phyloP scores from a whole-genome alignment of 1,140 invertebrate species.

The Steinernema khuongi region DNA sequence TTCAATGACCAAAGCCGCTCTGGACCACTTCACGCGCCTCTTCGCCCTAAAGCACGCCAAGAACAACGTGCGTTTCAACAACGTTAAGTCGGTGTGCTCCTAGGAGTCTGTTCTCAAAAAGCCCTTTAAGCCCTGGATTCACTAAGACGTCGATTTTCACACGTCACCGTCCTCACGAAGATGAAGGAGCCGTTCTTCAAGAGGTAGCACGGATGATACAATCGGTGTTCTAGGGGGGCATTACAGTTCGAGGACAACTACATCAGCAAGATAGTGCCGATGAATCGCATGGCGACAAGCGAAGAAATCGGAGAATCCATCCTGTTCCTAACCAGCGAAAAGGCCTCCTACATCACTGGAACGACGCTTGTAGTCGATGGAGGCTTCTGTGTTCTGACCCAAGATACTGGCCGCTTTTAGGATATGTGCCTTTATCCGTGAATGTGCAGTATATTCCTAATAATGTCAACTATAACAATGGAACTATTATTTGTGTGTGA shows the following conservation, averaged over 20 bases:
- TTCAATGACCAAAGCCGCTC: background rate
- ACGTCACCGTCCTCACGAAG: background rate
- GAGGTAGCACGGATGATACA: background rate
- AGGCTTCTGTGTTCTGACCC: background rate
- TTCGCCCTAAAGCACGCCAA: background rate
- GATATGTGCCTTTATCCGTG: too few relatives aligned
- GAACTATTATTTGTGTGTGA: too few relatives aligned
- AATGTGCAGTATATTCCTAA: too few relatives aligned
- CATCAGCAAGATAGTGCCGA: background rate
- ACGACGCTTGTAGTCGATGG: slow-evolving; percentile 3
- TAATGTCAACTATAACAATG: too few relatives aligned
- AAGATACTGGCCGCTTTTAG: background rate
- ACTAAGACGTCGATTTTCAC: background rate
- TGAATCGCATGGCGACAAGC: background rate
- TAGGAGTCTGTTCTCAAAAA: background rate
- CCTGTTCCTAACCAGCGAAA: background rate
- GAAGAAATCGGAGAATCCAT: background rate
- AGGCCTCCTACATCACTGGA: slow-evolving; percentile 7
- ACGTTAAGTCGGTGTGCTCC: background rate
- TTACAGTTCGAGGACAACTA: slow-evolving; percentile 5
- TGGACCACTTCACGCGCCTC: background rate
- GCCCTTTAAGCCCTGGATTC: background rate
- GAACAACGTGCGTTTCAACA: background rate
- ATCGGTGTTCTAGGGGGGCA: background rate
- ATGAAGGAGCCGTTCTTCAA: background rate